Base-by-base conservation (phyloP, 2,797 vertebrate species). In the Sebastes iracundus region DNA sequence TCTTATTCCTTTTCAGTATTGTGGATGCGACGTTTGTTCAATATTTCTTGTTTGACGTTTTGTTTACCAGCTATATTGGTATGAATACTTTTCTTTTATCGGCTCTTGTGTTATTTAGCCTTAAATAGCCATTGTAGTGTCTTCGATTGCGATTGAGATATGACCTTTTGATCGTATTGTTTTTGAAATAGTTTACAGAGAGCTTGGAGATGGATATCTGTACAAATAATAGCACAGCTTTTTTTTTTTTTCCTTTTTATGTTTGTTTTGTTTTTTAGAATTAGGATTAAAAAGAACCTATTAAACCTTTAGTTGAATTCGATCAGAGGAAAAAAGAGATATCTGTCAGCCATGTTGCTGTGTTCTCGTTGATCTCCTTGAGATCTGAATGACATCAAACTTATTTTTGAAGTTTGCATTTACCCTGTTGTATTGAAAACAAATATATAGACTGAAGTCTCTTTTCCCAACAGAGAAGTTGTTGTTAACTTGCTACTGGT, bases 351-450 rank as follows among this genome's bases (percentile, higher is more conserved):
- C 85, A 27, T 14, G 90, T 92, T 56, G 92, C 93, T 95, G 93
- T 91, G 84, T 93, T 96, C 88, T 95, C 89, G 85, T 97, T 96
- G 97, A 97, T 97, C 97, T 97, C 94, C 93, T 96, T 90, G 95
- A 97, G 97, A 97, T 97, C 96, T 97, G 93, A 94, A 95, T 94
- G 94, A 96, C 96, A 96, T 96, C 96, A 94, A 97, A 98, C 97
- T 98, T 97, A 95, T 97, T 97, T 95, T 96, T 97, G 95, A 97
- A 97, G 96, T 97, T 97, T 96, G 95, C 90, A 86, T 94, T 93
- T 94, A 92, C 87, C 91, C 90, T 92, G 88, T 92, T 92, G 81
- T 92, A 83, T 93, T 91, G 62, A 87, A 84, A 75, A 58, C 72
- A 75, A 63, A 49, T 63, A 69, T 38, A 60, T 13, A 62, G 68